These are phyloP conservation scores for Alethe diademata DNA, from an alignment of 2,113 vertebrate genomes.

Conservation along the genomic window DNA sequence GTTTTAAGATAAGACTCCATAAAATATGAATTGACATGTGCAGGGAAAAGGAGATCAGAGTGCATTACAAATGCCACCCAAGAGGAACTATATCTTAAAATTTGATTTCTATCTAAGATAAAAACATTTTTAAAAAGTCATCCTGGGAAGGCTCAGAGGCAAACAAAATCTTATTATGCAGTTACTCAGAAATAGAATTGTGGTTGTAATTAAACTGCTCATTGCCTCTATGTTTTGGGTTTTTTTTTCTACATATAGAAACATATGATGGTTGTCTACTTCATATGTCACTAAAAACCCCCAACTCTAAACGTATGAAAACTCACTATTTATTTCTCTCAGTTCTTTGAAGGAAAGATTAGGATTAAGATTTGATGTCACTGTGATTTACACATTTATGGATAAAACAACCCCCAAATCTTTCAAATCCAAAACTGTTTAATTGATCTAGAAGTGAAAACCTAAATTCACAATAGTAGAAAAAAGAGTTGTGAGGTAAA, in stretches of 20 bases:
- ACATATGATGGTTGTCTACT: not conserved
- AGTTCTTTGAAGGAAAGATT: not conserved
- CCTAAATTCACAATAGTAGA: not conserved
- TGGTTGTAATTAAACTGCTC: not conserved
- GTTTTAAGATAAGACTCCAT: not conserved
- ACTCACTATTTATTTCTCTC: not conserved
- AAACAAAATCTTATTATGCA: not conserved
- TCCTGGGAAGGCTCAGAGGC: not conserved
- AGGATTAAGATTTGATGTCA: not conserved
- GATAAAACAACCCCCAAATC: not conserved
- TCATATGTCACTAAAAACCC: fast-evolving
- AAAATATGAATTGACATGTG: not conserved
- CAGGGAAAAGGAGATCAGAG: not conserved
- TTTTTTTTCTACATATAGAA: not conserved
- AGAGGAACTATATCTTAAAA: not conserved
- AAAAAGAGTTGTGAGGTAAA: not conserved
- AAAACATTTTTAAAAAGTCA: not conserved
- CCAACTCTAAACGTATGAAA: not conserved
- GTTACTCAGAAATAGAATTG: not conserved
- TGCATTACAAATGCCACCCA: conserved; percentile 24
- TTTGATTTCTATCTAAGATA: not conserved
- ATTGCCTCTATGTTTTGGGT: not conserved
- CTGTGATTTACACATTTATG: not conserved
- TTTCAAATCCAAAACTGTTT: not conserved
- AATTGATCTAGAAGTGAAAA: not conserved